phyloP scores from a whole-genome alignment of 2,797 vertebrate genomes.

The Loris lydekkerianus region DNA sequence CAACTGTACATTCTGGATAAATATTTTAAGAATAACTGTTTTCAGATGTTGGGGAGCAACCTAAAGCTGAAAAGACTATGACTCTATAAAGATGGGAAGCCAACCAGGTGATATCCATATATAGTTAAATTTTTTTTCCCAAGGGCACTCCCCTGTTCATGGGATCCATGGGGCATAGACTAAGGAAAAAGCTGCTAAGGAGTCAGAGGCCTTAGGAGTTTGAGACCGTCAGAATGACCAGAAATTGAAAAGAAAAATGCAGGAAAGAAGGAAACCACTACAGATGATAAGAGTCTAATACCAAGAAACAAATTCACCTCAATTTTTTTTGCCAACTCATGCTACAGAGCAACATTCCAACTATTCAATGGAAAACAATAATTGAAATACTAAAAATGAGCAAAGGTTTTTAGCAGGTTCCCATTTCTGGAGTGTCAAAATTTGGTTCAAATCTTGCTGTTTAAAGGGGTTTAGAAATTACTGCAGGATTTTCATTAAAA shows the following conservation, averaged over 20 bases:
- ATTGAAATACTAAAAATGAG: neutral
- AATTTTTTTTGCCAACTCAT: neutral
- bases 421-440: neutral
- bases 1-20: neutral
- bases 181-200: neutral
- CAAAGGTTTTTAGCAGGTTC: neutral
- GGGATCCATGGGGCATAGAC: neutral
- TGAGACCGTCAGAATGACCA: neutral
- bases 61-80: neutral
- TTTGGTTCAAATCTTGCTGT: neutral
- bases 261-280: neutral
- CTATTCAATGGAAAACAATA: neutral
- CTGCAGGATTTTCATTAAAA: slow-evolving; percentile 20
- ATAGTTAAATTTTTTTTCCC: neutral
- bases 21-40: neutral
- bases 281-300: neutral
- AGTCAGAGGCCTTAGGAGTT: neutral
- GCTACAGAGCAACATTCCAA: neutral
- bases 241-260: neutral
- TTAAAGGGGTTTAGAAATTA: slow-evolving; percentile 6
- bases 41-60: neutral
- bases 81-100: neutral
- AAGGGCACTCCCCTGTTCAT: neutral
- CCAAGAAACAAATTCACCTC: neutral
- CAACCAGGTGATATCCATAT: neutral